These are phyloP conservation scores for Notospermus geniculatus DNA, from an alignment of 1,140 invertebrate genomes.

Conservation along the genomic window DNA sequence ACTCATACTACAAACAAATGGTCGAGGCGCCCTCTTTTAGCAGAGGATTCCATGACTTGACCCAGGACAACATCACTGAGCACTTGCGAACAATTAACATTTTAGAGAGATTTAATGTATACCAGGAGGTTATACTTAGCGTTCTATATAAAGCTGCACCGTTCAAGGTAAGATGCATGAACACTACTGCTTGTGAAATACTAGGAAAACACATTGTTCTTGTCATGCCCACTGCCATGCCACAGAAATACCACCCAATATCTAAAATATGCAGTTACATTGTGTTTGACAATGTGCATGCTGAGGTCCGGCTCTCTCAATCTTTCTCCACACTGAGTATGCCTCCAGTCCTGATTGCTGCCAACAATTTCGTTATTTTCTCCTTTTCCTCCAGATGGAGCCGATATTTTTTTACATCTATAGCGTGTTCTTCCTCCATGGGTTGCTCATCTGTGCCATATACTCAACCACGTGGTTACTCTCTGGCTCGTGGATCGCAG, in stretches of 20 bases:
- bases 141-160: slow-evolving; percentile 49
- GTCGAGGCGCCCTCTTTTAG: slow-evolving; percentile 49
- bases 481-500: slow-evolving; percentile 53
- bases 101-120: slow-evolving; percentile 59
- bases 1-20: slow-evolving; percentile 61
- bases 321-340: too few species aligned
- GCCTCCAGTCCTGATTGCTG: background rate
- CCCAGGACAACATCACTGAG: slow-evolving; percentile 57
- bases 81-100: slow-evolving; percentile 57
- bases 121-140: slow-evolving; percentile 58
- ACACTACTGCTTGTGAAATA: too few species aligned
- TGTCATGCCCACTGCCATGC: too few species aligned
- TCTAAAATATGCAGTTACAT: too few species aligned
- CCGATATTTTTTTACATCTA: slow-evolving; percentile 59
- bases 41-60: slow-evolving; percentile 50
- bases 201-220: too few species aligned
- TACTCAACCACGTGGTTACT: slow-evolving; percentile 54
- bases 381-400: slow-evolving; percentile 21
- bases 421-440: slow-evolving; percentile 55
- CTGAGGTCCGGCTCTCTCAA: too few species aligned
- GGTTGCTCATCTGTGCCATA: slow-evolving; percentile 48
- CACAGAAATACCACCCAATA: too few species aligned
- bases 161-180: slow-evolving; percentile 37
- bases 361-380: slow-evolving; percentile 3
- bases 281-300: too few species aligned